phyloP scores from a whole-genome alignment of 2,797 vertebrate genomes.

The Tadarida brasiliensis region DNA sequence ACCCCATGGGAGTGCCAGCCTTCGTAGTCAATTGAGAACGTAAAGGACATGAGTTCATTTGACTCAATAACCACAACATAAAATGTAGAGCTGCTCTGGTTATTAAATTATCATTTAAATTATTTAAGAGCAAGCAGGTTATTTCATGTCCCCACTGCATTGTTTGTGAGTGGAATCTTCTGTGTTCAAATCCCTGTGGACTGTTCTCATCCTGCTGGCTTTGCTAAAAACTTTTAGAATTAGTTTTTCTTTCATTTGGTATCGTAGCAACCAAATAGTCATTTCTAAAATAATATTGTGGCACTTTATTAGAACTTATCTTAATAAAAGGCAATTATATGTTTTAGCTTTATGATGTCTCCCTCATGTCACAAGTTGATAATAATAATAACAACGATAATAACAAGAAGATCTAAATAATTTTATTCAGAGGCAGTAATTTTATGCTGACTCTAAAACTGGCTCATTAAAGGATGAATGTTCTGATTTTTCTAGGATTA shows the following conservation, averaged over 20 bases:
- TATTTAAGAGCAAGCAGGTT: not conserved
- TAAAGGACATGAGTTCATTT: not conserved
- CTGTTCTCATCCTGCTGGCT: not conserved
- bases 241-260: not conserved
- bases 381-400: not conserved
- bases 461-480: not conserved
- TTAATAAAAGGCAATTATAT: slow-evolving; percentile 55
- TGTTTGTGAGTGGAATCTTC: not conserved
- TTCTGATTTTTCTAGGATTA: not conserved
- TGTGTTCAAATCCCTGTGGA: not conserved
- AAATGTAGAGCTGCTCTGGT: not conserved
- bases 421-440: slow-evolving; percentile 40
- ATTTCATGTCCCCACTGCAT: not conserved
- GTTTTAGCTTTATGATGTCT: not conserved
- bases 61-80: not conserved
- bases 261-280: not conserved
- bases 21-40: rapidly evolving
- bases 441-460: slow-evolving; percentile 53
- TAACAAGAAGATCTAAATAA: not conserved
- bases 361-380: slow-evolving; percentile 17
- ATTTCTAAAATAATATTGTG: slow-evolving; percentile 39
- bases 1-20: not conserved
- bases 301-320: not conserved
- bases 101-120: not conserved
- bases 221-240: slow-evolving; percentile 1